Base-by-base conservation (phyloP, 2,113 vertebrate genomes). In the Lucifuga dentata region DNA sequence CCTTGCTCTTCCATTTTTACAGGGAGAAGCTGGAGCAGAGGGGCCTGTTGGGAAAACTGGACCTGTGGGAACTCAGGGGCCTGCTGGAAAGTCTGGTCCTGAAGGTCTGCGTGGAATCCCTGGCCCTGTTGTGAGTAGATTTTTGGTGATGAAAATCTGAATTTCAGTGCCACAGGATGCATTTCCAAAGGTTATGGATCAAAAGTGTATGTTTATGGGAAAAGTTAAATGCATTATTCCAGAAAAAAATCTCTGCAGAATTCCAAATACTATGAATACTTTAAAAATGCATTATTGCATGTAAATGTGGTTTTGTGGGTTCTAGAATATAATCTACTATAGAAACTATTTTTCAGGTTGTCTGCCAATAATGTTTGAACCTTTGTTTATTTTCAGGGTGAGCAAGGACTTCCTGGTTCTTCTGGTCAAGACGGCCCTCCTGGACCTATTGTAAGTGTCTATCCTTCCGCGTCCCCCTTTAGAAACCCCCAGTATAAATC, bases 41-140 rank as follows among this genome's bases (percentile, higher is more conserved):
- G 98, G 98, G n/a, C 92, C 95, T 64, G 83, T 93, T 44, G 98
- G 98, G 2, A 98, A 99, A 92, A 98, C 96, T 9, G 98, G 98
- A 8, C 97, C 97, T 0, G 95, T 98, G 2, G 98, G 98, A 70
- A 93, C 97, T 6, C 96, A 99, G 56, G 98, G 98, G 1, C 94
- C 96, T 12, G 68, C 95, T 53, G 98, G 98, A 62, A 99, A 99
- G 81, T 46, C 95, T 53, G 98, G 98, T 43, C 92, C 96, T 12
- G 97, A 99, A 57, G 98, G 97, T 67, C 93, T 99, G 11, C 94
- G 97, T 55, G 98, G 96, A 63, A 98, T 99, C 78, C 97, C 98
- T 15, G 97, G 98, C 19, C 95, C 97, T 61, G 97, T 98, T 90
- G 97, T 99, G 48, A 90, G 88, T 84, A 38, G 11, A 51, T 11